Conservation (phyloP, 2,113 vertebrate species). For the Muscicapa adusta region DNA sequence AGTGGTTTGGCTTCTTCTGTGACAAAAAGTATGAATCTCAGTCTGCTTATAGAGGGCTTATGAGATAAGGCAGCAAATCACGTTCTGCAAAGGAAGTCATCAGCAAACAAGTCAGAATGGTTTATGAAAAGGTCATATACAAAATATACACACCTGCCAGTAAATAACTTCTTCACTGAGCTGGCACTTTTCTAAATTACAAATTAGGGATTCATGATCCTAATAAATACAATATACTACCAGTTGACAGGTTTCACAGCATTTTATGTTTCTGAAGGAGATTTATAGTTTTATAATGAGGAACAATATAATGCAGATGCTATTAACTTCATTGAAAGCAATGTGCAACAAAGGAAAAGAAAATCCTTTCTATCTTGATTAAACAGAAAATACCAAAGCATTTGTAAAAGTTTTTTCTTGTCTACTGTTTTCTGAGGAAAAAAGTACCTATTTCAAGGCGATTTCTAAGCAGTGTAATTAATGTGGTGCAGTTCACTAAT, state of each 20-base stretch:
- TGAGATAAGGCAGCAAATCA: not conserved
- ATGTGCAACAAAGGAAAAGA: not conserved
- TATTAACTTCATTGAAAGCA: not conserved
- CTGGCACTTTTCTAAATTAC: constrained; percentile 17
- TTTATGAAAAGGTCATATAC: not conserved
- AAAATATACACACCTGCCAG: not conserved
- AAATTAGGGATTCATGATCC: constrained; percentile 39
- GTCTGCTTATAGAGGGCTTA: not conserved
- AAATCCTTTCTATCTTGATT: not conserved
- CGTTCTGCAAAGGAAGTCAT: not conserved
- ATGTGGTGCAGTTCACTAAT: not conserved
- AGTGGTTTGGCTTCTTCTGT: not conserved
- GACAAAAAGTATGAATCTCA: not conserved
- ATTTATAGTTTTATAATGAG: constrained; percentile 50
- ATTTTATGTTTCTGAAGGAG: constrained; percentile 21
- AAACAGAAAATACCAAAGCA: not conserved
- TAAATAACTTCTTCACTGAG: constrained; percentile 28
- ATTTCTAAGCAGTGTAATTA: not conserved
- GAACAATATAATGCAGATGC: constrained; percentile 1
- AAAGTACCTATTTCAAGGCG: not conserved
- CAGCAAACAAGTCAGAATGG: not conserved
- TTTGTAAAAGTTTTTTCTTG: not conserved
- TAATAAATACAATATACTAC: constrained; percentile 34
- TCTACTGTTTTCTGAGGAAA: not conserved
- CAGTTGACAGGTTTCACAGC: constrained; percentile 11